Base-by-base conservation (phyloP, 2,888 invertebrate genomes). In the Cryptocephalus primarius region DNA sequence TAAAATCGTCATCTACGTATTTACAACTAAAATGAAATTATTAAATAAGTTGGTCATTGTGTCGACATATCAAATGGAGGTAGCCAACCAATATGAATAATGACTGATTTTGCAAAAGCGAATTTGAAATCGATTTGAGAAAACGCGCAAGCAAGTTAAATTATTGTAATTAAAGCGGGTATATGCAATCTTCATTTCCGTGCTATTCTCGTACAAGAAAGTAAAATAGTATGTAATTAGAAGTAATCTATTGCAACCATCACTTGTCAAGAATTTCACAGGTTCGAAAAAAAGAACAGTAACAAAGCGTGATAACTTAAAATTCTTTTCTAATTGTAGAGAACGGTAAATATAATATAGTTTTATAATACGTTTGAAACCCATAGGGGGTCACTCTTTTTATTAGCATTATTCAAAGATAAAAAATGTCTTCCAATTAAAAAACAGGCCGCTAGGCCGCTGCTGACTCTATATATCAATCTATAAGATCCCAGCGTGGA, bases 401-500 rank as follows among this genome's bases (percentile, higher is more conserved):
- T 65, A 66, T 66, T 65, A 68, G 62, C 65, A 67, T 68, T 67
- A 69, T 67, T 68, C 64, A 62, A 65, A 66, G 66, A 65, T 67
- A 68, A 70, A 69, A 67, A 67, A 69, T 67, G 64, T 67, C 66
- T 68, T 69, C 68, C 68, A 70, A 70, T 69, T 70, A 69, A 70
- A 68, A 69, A 66, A 65, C 62, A 59, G 60, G 66, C 68, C 60
- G 67, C 68, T 61, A 59, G 60, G 66, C 67, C 60, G 66, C 68
- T 65, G 67, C 65, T 64, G 67, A 64, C 65, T 65, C 68, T 64
- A 68, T 69, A 68, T 67, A 69, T 69, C 68, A 70, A 68, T 69
- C 67, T 69, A 67, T 67, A 66, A 61, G 64, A 63, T 58, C 67
- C 45, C 69, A 68, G 65, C 68, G 60, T 65, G 69, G 56, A 61